Evolutionary conservation across 2,113 vertebrate genomes (phyloP).

Genomic region (Vidua macroura): DNA sequence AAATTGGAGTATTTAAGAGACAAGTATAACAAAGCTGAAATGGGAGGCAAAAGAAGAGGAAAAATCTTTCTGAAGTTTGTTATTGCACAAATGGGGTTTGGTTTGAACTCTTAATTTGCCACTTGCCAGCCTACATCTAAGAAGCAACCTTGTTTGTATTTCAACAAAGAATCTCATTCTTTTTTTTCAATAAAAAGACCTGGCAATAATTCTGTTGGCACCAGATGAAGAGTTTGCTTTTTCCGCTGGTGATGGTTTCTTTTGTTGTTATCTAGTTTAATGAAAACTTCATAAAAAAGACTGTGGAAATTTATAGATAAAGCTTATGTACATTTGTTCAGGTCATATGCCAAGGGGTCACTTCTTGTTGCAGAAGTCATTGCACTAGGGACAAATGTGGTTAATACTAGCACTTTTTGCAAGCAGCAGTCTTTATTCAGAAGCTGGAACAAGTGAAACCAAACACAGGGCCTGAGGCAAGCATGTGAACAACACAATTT

Average conservation of each 20-base stretch:
- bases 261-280: constrained; percentile 55
- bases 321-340: constrained; percentile 5
- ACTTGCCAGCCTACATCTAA: constrained; percentile 37
- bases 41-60: neutral
- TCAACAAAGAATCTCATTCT: constrained; percentile 54
- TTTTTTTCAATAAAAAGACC: constrained; percentile 62
- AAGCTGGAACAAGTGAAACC: constrained; percentile 7
- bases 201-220: constrained; percentile 67
- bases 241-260: constrained; percentile 22
- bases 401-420: neutral
- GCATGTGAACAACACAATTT: neutral
- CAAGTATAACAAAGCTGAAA: constrained; percentile 28
- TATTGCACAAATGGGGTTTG: neutral
- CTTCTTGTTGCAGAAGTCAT: neutral
- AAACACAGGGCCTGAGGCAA: neutral
- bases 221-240: constrained; percentile 57
- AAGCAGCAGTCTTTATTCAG: neutral
- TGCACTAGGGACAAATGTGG: neutral
- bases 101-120: constrained; percentile 20
- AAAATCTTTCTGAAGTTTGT: neutral
- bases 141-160: constrained; percentile 40
- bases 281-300: constrained; percentile 30
- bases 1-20: neutral
- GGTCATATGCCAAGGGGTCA: neutral
- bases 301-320: constrained; percentile 29